Evolutionary conservation across 2,113 vertebrate genomes (phyloP).

Genomic region (Dipodomys spectabilis): DNA sequence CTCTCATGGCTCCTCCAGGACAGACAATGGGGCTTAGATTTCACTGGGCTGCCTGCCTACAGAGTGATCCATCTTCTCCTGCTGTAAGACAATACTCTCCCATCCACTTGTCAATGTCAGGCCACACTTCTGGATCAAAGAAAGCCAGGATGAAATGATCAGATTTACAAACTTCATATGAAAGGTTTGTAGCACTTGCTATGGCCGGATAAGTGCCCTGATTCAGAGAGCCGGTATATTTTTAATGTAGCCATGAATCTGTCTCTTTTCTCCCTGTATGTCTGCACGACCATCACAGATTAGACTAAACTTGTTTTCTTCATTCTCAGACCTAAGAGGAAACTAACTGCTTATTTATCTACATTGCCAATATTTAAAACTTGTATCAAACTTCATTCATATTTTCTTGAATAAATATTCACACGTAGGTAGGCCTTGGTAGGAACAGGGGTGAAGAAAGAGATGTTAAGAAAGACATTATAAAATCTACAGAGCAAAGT

Average conservation of each 20-base stretch:
- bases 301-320: constrained; percentile 58
- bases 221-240: background rate
- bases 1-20: background rate
- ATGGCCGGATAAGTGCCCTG: constrained; percentile 61
- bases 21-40: background rate
- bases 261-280: background rate
- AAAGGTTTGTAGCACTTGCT: constrained; percentile 56
- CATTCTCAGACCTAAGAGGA: constrained; percentile 48
- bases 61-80: constrained; percentile 17
- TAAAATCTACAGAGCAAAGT: background rate
- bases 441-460: background rate
- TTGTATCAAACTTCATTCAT: constrained; percentile 1
- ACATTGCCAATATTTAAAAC: constrained; percentile 52
- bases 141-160: constrained; percentile 51
- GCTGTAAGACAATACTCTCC: constrained; percentile 50
- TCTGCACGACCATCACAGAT: background rate
- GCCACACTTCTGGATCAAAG: constrained; percentile 54
- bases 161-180: constrained; percentile 59
- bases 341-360: constrained; percentile 32
- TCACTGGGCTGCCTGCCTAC: background rate
- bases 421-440: background rate
- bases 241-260: constrained; percentile 46
- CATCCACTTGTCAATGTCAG: constrained; percentile 51
- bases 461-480: background rate
- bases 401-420: constrained; percentile 47